Conservation (phyloP, 2,888 invertebrate species). For the Helleia helle region DNA sequence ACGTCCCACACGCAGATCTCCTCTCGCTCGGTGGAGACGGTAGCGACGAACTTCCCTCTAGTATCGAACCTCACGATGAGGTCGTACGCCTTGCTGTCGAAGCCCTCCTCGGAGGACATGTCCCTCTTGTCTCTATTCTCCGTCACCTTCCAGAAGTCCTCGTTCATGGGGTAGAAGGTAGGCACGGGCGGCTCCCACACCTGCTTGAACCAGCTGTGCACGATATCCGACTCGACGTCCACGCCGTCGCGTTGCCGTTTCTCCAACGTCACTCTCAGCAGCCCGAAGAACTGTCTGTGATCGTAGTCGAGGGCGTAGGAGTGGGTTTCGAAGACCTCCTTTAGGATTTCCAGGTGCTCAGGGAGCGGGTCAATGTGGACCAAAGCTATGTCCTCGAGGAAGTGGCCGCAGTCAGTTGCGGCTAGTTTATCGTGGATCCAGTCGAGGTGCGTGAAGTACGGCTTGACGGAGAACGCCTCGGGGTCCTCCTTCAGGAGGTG, state of each 20-base stretch:
- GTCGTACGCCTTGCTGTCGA: slow-evolving; percentile 71
- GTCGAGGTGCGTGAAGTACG: slow-evolving; percentile 81
- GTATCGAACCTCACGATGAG: slow-evolving; percentile 76
- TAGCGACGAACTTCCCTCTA: slow-evolving; percentile 82
- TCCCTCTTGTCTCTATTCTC: slow-evolving; percentile 45
- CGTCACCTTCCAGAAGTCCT: slow-evolving; percentile 49
- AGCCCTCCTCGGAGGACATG: slow-evolving; percentile 46
- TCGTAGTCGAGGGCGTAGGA: slow-evolving; percentile 85
- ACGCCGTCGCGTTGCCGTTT: slow-evolving; percentile 44
- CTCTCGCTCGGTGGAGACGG: slow-evolving; percentile 81
- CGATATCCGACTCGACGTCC: slow-evolving; percentile 46
- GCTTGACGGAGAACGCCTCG: slow-evolving; percentile 75
- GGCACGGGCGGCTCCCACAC: slow-evolving; percentile 73
- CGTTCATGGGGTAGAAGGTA: slow-evolving; percentile 74
- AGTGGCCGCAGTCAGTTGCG: slow-evolving; percentile 82
- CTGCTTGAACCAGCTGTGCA: slow-evolving; percentile 56
- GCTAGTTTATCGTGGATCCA: slow-evolving; percentile 89
- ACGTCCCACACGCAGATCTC: slow-evolving; percentile 90
- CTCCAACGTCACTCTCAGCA: slow-evolving; percentile 59
- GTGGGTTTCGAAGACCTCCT: slow-evolving; percentile 81
- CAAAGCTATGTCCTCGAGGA: slow-evolving; percentile 83
- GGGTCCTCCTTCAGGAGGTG: slow-evolving; percentile 70
- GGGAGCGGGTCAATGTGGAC: slow-evolving; percentile 60
- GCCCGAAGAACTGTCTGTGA: slow-evolving; percentile 86
- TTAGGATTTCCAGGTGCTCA: slow-evolving; percentile 72